phyloP scores from a whole-genome alignment of 2,113 vertebrate species.

The Pogona vitticeps region DNA sequence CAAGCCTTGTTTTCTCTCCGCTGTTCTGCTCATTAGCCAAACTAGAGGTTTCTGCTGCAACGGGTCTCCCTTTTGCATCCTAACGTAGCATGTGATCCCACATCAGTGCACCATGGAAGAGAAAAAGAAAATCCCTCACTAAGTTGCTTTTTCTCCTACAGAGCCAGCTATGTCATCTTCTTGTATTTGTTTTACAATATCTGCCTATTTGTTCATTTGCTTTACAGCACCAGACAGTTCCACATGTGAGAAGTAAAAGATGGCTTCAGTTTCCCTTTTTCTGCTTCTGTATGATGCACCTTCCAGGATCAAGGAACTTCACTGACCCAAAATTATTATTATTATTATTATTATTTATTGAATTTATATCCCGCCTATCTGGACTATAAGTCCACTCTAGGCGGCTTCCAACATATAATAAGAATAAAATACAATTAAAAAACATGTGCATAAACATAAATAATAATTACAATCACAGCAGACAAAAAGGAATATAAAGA shows the following conservation, averaged over 20 bases:
- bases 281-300: slow-evolving; percentile 2
- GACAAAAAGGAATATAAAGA: too few relatives aligned
- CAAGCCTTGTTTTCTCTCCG: slow-evolving; percentile 61
- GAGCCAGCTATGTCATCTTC: slow-evolving; percentile 54
- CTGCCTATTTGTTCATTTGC: too few relatives aligned
- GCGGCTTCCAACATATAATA: too few relatives aligned
- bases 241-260: slow-evolving; percentile 40
- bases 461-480: too few relatives aligned
- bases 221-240: slow-evolving; percentile 50
- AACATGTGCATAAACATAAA: too few relatives aligned
- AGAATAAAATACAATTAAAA: too few relatives aligned
- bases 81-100: slow-evolving; percentile 50
- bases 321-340: too few relatives aligned
- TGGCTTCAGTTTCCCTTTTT: slow-evolving; percentile 22
- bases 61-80: slow-evolving; percentile 36
- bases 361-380: too few relatives aligned
- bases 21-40: slow-evolving; percentile 69
- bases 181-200: slow-evolving; percentile 48
- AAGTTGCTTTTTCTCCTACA: slow-evolving; percentile 42
- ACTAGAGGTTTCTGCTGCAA: slow-evolving; percentile 36
- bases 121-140: background rate
- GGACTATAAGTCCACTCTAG: too few relatives aligned
- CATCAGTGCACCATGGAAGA: slow-evolving; percentile 39
- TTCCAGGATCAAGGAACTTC: slow-evolving; percentile 33
- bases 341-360: too few relatives aligned